A percentile compares a stretch with the other conserved stretches of the same genome.
Evolutionary conservation across 30 jellyfish, hydroid and myxozoan genomes (phyloP).

Genomic region (Hydra vulgaris): DNA sequence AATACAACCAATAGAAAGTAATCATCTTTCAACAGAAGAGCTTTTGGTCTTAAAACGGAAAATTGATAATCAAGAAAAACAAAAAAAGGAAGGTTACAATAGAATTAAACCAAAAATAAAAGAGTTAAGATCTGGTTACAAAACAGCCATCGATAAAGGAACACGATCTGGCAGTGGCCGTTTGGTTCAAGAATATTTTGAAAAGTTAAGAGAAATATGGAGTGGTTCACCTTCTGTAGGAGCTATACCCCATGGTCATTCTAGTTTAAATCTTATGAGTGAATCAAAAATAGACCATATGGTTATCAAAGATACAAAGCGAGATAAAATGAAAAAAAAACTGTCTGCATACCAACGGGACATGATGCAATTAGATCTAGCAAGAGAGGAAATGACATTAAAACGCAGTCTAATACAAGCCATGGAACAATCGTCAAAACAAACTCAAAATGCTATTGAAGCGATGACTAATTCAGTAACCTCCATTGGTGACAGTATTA

Average conservation of each 20-base stretch:
- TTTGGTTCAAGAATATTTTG: conserved; percentile 25
- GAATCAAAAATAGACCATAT: not conserved
- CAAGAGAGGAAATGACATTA: conserved; percentile 12
- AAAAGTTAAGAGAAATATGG: conserved; percentile 25
- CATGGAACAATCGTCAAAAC: conserved; percentile 20
- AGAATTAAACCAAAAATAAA: conserved; percentile 23
- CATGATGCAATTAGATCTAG: conserved; percentile 18
- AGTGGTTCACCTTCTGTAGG: conserved; percentile 40
- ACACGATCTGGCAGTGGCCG: conserved; percentile 44
- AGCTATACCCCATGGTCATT: not conserved
- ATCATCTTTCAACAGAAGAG: conserved; percentile 4
- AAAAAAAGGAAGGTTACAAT: conserved; percentile 32
- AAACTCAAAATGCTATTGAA: conserved; percentile 13
- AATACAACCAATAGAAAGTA: conserved; percentile 1
- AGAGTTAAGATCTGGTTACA: conserved; percentile 22
- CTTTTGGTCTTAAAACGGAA: not conserved
- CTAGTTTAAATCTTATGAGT: not conserved
- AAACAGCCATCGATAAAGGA: conserved; percentile 35
- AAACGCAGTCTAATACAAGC: not conserved
- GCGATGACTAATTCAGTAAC: conserved; percentile 15
- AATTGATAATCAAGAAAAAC: conserved; percentile 20
- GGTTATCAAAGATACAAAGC: not conserved
- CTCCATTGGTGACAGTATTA: conserved; percentile 23
- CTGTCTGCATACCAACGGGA: conserved; percentile 29
- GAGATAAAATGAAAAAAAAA: conserved; percentile 14